Conservation (phyloP, 2,888 invertebrate species). For the Dione vanillae region DNA sequence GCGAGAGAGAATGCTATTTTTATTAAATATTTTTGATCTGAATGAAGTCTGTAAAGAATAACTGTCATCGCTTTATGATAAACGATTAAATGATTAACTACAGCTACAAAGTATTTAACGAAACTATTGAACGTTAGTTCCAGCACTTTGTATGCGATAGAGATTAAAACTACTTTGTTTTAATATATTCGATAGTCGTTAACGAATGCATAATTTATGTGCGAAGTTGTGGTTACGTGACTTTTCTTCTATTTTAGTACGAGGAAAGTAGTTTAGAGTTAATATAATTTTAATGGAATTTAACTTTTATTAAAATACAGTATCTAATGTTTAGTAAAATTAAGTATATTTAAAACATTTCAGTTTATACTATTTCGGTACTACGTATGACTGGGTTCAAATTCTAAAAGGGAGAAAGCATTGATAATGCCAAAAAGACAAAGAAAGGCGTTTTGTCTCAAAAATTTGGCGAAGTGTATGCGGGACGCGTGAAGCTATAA, state of each 20-base stretch:
- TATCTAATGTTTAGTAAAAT: too few relatives aligned
- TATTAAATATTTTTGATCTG: too few relatives aligned
- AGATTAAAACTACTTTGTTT: constrained; percentile 23
- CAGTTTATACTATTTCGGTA: too few relatives aligned
- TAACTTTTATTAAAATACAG: not conserved
- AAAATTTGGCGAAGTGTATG: too few relatives aligned
- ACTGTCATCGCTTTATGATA: constrained; percentile 6
- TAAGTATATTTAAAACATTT: too few relatives aligned
- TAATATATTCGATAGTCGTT: constrained; percentile 21
- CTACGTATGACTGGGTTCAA: too few relatives aligned
- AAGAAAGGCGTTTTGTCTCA: too few relatives aligned
- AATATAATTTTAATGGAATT: not conserved
- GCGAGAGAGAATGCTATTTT: too few relatives aligned
- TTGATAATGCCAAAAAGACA: too few relatives aligned
- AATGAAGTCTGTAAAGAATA: too few relatives aligned
- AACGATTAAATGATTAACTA: constrained; percentile 16
- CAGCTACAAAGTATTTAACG: constrained; percentile 15
- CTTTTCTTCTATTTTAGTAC: not conserved
- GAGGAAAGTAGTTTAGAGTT: not conserved
- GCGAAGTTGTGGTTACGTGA: constrained; percentile 15
- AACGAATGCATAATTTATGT: constrained; percentile 11
- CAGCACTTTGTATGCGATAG: constrained; percentile 12
- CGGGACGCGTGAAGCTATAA: too few relatives aligned
- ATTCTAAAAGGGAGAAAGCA: too few relatives aligned
- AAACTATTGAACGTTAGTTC: constrained; percentile 11